These are phyloP conservation scores for Morone saxatilis DNA, from an alignment of 2,113 vertebrate genomes.

Conservation along the genomic window DNA sequence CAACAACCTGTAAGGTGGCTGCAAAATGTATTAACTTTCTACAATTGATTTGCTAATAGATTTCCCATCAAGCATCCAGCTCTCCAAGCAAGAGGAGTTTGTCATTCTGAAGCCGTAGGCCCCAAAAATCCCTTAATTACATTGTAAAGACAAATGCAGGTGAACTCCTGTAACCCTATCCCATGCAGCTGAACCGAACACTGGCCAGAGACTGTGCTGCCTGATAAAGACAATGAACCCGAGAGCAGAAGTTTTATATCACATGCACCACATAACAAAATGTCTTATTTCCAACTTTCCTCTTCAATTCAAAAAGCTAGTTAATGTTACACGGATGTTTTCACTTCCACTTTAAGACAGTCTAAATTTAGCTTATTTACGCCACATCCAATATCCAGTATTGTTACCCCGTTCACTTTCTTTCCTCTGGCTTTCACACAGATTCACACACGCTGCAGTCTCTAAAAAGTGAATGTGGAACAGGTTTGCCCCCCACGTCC, in stretches of 20 bases:
- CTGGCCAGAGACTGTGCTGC: slow-evolving; percentile 56
- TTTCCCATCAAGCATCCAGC: slow-evolving; percentile 65
- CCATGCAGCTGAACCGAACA: slow-evolving; percentile 74
- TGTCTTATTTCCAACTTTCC: slow-evolving; percentile 13
- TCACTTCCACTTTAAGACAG: background rate
- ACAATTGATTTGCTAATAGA: slow-evolving; percentile 69
- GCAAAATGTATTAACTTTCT: slow-evolving; percentile 62
- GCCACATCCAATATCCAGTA: background rate
- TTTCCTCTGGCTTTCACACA: slow-evolving; percentile 14
- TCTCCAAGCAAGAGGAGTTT: slow-evolving; percentile 66
- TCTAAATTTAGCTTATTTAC: background rate
- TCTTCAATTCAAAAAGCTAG: background rate
- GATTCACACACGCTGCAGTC: slow-evolving; percentile 36
- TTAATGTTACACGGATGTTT: slow-evolving; percentile 4
- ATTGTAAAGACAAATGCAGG: slow-evolving; percentile 84
- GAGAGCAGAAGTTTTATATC: slow-evolving; percentile 16
- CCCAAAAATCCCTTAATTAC: slow-evolving; percentile 83
- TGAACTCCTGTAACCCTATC: slow-evolving; percentile 78
- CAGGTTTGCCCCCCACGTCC: slow-evolving; percentile 49
- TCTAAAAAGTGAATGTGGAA: slow-evolving; percentile 53
- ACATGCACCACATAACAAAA: slow-evolving; percentile 20
- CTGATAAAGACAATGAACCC: slow-evolving; percentile 56
- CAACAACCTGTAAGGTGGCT: slow-evolving; percentile 11
- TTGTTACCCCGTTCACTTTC: background rate
- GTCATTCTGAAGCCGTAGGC: slow-evolving; percentile 71